These are phyloP conservation scores for Cyaniris semiargus DNA, from an alignment of 2,888 invertebrate species.

Conservation along the genomic window DNA sequence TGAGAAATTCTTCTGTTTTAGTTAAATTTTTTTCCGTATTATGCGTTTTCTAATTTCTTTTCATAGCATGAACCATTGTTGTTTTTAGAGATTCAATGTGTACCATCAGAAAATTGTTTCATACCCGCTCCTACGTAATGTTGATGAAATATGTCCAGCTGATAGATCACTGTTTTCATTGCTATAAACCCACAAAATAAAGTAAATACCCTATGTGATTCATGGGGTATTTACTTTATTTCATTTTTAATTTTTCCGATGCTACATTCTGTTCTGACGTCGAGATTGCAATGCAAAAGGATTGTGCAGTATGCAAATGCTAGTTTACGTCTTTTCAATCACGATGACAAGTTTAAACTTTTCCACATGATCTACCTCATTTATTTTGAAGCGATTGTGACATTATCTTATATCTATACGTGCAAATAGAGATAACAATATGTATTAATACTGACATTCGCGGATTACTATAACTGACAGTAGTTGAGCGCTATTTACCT, in stretches of 20 bases:
- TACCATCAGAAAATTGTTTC: constrained; percentile 50
- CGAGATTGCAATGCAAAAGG: constrained; percentile 40
- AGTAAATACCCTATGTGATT: too few species aligned
- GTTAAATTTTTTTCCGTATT: background rate
- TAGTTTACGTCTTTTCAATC: background rate
- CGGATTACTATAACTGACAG: constrained; percentile 56
- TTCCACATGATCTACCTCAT: constrained; percentile 14
- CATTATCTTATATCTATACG: constrained; percentile 38
- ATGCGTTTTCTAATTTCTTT: background rate
- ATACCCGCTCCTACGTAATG: constrained; percentile 31
- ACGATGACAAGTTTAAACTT: constrained; percentile 38
- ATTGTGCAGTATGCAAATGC: background rate
- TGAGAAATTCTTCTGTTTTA: background rate
- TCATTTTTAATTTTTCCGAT: too few species aligned
- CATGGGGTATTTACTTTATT: too few species aligned
- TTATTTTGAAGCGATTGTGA: constrained; percentile 22
- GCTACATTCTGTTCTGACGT: too few species aligned
- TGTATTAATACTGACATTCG: constrained; percentile 51
- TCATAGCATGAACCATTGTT: background rate
- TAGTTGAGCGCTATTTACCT: constrained; percentile 53
- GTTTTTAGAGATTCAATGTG: too few species aligned
- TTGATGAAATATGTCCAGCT: too few species aligned
- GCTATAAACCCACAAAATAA: too few species aligned
- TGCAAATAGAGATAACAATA: constrained; percentile 43
- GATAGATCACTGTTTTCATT: too few species aligned